These are phyloP conservation scores for Phengaris arion DNA, from an alignment of 2,888 invertebrate genomes.

Conservation along the genomic window DNA sequence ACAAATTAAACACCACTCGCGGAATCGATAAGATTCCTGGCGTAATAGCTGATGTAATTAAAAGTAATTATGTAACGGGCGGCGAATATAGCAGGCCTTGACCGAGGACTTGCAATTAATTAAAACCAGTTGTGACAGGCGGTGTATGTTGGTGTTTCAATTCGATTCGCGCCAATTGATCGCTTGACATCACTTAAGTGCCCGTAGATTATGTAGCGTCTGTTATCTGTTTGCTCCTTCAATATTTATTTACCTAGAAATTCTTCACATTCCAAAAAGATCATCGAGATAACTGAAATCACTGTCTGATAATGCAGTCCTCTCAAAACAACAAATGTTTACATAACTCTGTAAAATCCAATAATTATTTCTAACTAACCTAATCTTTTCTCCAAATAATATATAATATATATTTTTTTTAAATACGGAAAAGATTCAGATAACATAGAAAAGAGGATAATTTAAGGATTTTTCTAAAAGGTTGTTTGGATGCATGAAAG, in stretches of 20 bases:
- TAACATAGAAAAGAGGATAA: too few relatives aligned
- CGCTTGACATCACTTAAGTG: background rate
- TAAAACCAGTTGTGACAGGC: slow-evolving; percentile 3
- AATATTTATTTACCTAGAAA: slow-evolving; percentile 20
- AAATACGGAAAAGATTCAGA: background rate
- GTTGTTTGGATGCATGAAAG: too few relatives aligned
- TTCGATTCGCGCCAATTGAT: slow-evolving; percentile 9
- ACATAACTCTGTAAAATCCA: too few relatives aligned
- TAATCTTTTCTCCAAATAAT: too few relatives aligned
- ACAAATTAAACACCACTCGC: too few relatives aligned
- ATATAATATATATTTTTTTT: background rate
- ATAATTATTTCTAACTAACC: too few relatives aligned
- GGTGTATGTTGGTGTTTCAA: background rate
- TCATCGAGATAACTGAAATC: background rate
- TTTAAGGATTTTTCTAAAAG: too few relatives aligned
- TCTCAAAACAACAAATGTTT: background rate
- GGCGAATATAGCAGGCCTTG: slow-evolving; percentile 11
- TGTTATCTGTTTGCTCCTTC: background rate
- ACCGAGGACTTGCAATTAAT: background rate
- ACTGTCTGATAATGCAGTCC: background rate
- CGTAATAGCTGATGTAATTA: slow-evolving; percentile 12
- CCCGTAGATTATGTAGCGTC: background rate
- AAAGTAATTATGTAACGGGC: slow-evolving; percentile 1
- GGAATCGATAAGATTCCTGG: background rate
- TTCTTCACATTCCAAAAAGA: background rate